Base-by-base conservation (phyloP, 1,140 invertebrate species). In the Ostrea denselamellosa region DNA sequence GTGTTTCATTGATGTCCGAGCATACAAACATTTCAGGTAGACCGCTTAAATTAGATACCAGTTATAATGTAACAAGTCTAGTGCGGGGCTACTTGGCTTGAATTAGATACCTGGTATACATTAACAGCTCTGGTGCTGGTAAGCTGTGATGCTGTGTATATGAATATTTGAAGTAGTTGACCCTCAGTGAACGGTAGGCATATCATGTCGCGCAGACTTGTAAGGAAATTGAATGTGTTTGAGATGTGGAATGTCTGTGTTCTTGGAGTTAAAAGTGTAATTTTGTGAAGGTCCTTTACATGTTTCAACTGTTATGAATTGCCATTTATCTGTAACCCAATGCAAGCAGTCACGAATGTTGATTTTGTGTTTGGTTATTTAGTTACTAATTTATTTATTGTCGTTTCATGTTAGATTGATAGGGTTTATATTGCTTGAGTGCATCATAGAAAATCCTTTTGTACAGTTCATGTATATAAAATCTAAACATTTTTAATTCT, bases 371-470 rank as follows among this genome's bases (percentile, higher is more conserved):
- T 77, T 10, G 28, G 28, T 34, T 7, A 62, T 7, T 62, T 77
- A 12, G 25, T 25, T 34, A 25, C 28, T 77, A 25, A 77, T 14
- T 77, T 77, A 25, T 34, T 77, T 34, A 92, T 92, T 82, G 34
- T 68, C 22, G 19, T 68, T 68, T 68, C 25, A 22, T 68, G 22
- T 68, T 77, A 77, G 25, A 28, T 77, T 28, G n/a, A n/a, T n/a
- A 77, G 25, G 25, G 68, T 77, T 62, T 62, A 62, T 19, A 62
- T 62, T 44, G 58, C 28, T 28, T 28, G 68, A 25, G 25, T 77
- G 9, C 56, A 62, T 62, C 56, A 19, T 22, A 34, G 28, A 34
- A 34, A 34, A 28, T 28, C 68, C 68, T 77, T 25, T 77, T 77
- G 68, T 77, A 77, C 68, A 77, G 68, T 77, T 77, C 68, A 77